These are phyloP conservation scores for Meteorus cinctellus DNA, from an alignment of 2,888 invertebrate genomes.

Conservation along the genomic window DNA sequence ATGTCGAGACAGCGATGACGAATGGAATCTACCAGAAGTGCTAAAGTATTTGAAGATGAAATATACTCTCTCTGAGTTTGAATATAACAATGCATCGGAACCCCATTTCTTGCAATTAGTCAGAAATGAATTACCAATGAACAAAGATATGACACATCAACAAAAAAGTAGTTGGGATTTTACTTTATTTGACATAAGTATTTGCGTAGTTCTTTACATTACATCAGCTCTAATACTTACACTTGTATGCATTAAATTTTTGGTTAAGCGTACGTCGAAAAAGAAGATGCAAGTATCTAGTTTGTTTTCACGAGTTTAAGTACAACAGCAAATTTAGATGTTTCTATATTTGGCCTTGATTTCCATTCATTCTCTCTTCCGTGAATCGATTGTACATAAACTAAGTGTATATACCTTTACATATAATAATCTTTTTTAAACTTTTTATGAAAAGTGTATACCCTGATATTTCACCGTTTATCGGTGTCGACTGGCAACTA, in stretches of 20 bases:
- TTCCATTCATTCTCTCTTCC: constrained; percentile 7
- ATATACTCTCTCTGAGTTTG: constrained; percentile 70
- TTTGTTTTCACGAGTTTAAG: constrained; percentile 79
- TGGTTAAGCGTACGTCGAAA: constrained; percentile 81
- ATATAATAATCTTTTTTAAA: constrained; percentile 31
- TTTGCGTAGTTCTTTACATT: constrained; percentile 84
- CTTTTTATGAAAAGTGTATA: constrained; percentile 6
- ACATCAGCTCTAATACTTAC: constrained; percentile 84
- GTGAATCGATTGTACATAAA: constrained; percentile 14
- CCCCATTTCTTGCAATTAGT: constrained; percentile 26
- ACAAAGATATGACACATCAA: constrained; percentile 53
- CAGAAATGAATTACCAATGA: constrained; percentile 52
- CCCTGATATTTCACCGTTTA: constrained; percentile 27
- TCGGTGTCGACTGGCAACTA: constrained; percentile 30
- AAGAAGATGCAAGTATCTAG: constrained; percentile 84
- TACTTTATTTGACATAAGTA: constrained; percentile 82
- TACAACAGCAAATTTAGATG: background rate
- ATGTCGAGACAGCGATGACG: constrained; percentile 78
- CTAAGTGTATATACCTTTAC: constrained; percentile 10
- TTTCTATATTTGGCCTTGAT: background rate
- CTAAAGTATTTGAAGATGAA: constrained; percentile 78
- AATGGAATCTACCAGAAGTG: constrained; percentile 80
- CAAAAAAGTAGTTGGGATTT: constrained; percentile 74
- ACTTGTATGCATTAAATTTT: constrained; percentile 84
- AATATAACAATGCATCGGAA: constrained; percentile 47